phyloP scores from a whole-genome alignment of 2,113 vertebrate genomes.

The Castor canadensis region DNA sequence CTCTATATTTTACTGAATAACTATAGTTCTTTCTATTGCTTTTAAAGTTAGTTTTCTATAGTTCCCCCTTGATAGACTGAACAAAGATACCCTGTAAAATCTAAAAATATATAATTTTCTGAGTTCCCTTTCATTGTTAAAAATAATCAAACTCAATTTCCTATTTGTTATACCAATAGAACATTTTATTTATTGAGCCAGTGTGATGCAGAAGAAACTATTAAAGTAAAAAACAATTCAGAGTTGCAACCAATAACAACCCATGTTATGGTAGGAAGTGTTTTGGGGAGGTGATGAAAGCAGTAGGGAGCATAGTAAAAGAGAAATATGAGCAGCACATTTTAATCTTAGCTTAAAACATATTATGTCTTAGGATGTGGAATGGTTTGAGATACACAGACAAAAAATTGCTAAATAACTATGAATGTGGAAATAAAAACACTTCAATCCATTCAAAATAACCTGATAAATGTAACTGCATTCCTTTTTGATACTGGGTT shows the following conservation, averaged over 20 bases:
- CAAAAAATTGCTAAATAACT: slow-evolving; percentile 35
- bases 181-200: background rate
- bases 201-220: background rate
- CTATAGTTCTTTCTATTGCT: background rate
- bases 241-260: background rate
- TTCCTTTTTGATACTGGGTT: background rate
- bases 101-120: background rate
- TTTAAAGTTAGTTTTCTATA: background rate
- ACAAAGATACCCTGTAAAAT: background rate
- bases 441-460: background rate
- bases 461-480: background rate
- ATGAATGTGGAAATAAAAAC: slow-evolving; percentile 41
- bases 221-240: background rate
- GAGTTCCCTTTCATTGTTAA: background rate
- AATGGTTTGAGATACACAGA: slow-evolving; percentile 22
- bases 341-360: slow-evolving; percentile 5
- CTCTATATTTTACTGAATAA: background rate
- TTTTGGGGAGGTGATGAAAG: background rate
- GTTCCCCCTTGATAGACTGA: background rate
- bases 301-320: background rate
- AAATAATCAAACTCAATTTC: background rate
- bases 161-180: background rate
- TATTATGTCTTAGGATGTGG: slow-evolving; percentile 2
- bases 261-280: background rate
- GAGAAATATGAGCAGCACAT: slow-evolving; percentile 8